Conservation (phyloP, 2,888 invertebrate species). For the Xestobium rufovillosum region DNA sequence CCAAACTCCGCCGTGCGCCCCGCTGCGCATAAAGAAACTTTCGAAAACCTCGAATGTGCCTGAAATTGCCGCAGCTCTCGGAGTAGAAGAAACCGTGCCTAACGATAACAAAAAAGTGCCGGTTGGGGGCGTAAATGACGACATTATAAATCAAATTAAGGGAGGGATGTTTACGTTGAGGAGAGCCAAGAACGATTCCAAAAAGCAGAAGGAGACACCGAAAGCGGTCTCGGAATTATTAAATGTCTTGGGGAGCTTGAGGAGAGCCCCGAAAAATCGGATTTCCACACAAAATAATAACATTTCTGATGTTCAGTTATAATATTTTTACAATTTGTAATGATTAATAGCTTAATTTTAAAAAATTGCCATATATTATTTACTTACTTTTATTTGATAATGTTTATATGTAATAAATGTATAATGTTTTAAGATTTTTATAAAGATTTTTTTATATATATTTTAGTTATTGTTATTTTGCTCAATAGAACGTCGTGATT, state of each 20-base stretch:
- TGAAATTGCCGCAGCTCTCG: constrained; percentile 30
- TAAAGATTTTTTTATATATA: not conserved
- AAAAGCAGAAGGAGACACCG: constrained; percentile 53
- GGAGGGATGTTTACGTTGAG: constrained; percentile 65
- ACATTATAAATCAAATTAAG: constrained; percentile 70
- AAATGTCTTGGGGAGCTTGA: constrained; percentile 57
- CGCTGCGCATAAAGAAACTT: constrained; percentile 47
- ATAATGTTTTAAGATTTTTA: not conserved
- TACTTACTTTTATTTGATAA: not conserved
- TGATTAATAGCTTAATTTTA: not conserved
- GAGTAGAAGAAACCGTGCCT: constrained; percentile 21
- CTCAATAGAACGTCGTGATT: too few species aligned
- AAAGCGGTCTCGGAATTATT: constrained; percentile 61
- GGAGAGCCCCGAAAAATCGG: constrained; percentile 46
- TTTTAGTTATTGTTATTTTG: not conserved
- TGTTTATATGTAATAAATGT: too few species aligned
- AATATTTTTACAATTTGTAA: not conserved
- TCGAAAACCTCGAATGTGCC: constrained; percentile 30
- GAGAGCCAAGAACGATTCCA: constrained; percentile 54
- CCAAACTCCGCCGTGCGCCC: constrained; percentile 51
- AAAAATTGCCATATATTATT: not conserved
- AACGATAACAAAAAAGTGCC: constrained; percentile 22
- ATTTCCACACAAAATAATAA: not conserved
- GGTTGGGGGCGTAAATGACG: constrained; percentile 58
- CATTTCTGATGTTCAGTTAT: not conserved